Evolutionary conservation across 1,140 invertebrate species (phyloP).

Genomic region (Metopolophium dirhodum): DNA sequence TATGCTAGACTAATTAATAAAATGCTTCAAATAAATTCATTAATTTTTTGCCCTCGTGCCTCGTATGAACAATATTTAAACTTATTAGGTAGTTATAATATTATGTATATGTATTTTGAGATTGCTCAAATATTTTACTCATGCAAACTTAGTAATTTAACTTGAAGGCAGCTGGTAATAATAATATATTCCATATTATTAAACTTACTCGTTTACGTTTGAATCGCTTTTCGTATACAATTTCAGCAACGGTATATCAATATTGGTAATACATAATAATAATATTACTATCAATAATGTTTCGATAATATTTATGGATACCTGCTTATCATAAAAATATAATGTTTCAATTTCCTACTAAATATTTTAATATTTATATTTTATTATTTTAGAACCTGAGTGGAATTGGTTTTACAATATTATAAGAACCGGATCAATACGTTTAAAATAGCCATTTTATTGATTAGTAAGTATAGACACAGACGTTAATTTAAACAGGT

Average conservation of each 20-base stretch:
- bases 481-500: too few relatives aligned
- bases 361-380: too few relatives aligned
- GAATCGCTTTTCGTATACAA: neutral
- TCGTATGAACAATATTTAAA: neutral
- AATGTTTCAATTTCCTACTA: too few relatives aligned
- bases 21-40: constrained; percentile 2
- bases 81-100: neutral
- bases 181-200: neutral
- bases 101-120: neutral
- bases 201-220: neutral
- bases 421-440: too few relatives aligned
- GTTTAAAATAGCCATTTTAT: too few relatives aligned
- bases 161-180: neutral
- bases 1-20: neutral
- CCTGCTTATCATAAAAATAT: neutral
- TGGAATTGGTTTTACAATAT: too few relatives aligned
- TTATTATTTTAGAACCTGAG: too few relatives aligned
- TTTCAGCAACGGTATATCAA: neutral
- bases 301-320: neutral
- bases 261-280: neutral
- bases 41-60: neutral
- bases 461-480: too few relatives aligned
- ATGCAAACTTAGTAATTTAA: neutral
- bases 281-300: neutral
- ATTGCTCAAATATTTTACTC: neutral